Percentiles rank a stretch among this genome's conserved stretches.
Conservation (phyloP, 2,113 vertebrate species). For the Struthio camelus region DNA sequence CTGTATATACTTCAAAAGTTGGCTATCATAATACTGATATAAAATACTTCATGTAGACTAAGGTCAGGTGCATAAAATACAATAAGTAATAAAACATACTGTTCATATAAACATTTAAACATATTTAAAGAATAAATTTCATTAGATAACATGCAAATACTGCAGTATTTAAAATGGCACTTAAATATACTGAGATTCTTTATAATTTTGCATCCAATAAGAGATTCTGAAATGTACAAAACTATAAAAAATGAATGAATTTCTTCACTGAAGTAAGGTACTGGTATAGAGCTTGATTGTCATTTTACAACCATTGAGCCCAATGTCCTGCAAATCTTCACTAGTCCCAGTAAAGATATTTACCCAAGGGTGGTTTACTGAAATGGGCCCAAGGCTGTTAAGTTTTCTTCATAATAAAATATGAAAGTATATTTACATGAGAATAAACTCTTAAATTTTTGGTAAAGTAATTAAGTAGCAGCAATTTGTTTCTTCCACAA, state of each 20-base stretch:
- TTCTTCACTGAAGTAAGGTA: constrained; percentile 77
- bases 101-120: constrained; percentile 77
- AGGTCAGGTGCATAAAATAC: constrained; percentile 74
- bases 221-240: constrained; percentile 75
- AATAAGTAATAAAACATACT: constrained; percentile 72
- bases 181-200: constrained; percentile 75
- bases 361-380: background rate
- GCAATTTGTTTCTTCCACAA: constrained; percentile 74
- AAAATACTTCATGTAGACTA: constrained; percentile 83
- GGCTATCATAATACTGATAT: constrained; percentile 88
- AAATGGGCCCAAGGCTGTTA: constrained; percentile 43
- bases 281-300: constrained; percentile 84
- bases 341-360: background rate
- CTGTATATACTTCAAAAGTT: constrained; percentile 77
- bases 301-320: constrained; percentile 74
- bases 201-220: constrained; percentile 66
- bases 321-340: background rate
- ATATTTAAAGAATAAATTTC: constrained; percentile 80
- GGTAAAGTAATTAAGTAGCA: constrained; percentile 79
- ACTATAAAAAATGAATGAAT: constrained; percentile 79
- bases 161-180: constrained; percentile 82
- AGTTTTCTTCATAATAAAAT: constrained; percentile 75
- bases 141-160: constrained; percentile 87
- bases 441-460: constrained; percentile 73
- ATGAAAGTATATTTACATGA: constrained; percentile 74